A percentile compares a stretch with the other conserved stretches of the same genome.
Evolutionary conservation across 2,888 invertebrate species (phyloP).

Genomic region (Graphium colonna): DNA sequence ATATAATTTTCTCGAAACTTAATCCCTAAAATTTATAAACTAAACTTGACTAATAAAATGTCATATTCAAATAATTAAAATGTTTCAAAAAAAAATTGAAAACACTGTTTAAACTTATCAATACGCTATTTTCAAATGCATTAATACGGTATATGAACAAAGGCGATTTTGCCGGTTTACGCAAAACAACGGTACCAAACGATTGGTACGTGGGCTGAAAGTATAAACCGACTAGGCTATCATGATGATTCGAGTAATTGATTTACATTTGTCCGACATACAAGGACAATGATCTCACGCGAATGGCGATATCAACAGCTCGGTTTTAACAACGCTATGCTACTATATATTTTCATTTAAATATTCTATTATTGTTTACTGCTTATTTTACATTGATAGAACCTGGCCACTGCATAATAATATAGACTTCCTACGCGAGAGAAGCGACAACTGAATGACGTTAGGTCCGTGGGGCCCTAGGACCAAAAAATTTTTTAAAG

Average conservation of each 20-base stretch:
- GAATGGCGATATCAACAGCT: slow-evolving; percentile 26
- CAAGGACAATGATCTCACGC: slow-evolving; percentile 39
- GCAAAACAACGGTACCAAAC: slow-evolving; percentile 24
- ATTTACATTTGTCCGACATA: slow-evolving; percentile 48
- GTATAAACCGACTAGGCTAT: slow-evolving; percentile 11
- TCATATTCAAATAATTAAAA: too few relatives aligned
- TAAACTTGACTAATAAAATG: too few relatives aligned
- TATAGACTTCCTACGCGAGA: too few relatives aligned
- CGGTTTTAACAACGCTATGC: slow-evolving; percentile 4
- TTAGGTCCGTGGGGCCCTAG: too few relatives aligned
- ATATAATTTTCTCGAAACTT: too few relatives aligned
- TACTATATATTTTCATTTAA: too few relatives aligned
- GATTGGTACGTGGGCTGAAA: slow-evolving; percentile 13
- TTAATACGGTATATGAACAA: slow-evolving; percentile 2
- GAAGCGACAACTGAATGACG: too few relatives aligned
- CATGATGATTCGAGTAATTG: slow-evolving; percentile 31
- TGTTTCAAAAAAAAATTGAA: background rate
- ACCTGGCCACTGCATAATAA: too few relatives aligned
- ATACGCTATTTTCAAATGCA: background rate
- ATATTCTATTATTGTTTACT: too few relatives aligned
- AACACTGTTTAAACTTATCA: background rate
- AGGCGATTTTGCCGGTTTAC: slow-evolving; percentile 14
- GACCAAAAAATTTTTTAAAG: too few relatives aligned
- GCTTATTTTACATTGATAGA: too few relatives aligned
- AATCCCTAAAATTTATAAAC: too few relatives aligned